These are phyloP conservation scores for Mixornis gularis DNA, from an alignment of 2,113 vertebrate genomes.

Conservation along the genomic window DNA sequence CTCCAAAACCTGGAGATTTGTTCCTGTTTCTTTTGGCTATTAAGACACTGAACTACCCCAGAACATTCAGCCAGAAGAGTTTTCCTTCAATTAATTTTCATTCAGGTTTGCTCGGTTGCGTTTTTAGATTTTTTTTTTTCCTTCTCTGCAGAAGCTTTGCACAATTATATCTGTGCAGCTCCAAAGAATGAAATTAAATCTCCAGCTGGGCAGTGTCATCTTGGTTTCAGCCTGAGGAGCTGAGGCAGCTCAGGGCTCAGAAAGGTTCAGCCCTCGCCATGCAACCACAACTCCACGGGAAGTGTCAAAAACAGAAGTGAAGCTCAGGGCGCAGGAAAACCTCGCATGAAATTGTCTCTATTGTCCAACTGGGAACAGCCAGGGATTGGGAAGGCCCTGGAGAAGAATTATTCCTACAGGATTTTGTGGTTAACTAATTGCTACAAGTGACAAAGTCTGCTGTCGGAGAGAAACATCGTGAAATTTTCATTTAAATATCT, in stretches of 20 bases:
- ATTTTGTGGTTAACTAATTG: not conserved
- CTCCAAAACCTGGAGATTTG: not conserved
- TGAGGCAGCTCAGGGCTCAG: not conserved
- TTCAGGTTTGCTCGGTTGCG: not conserved
- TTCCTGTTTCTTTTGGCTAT: not conserved
- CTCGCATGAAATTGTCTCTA: not conserved
- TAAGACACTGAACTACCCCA: not conserved
- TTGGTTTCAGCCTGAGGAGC: not conserved
- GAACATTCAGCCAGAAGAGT: not conserved
- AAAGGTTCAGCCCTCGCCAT: not conserved
- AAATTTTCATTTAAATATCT: not conserved
- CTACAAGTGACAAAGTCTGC: not conserved
- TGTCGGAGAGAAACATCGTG: not conserved
- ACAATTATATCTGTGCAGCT: not conserved
- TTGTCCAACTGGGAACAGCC: not conserved
- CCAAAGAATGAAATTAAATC: not conserved
- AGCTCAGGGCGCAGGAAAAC: not conserved
- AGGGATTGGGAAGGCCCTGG: not conserved
- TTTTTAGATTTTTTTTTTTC: not conserved
- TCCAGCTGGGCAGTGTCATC: not conserved
- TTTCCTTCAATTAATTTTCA: not conserved
- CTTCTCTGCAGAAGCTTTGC: not conserved
- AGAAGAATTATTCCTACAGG: not conserved
- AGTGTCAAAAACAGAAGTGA: slow-evolving; percentile 16
- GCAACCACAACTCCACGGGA: not conserved